Base-by-base conservation (phyloP, 37 sponge, comb jelly and placozoan genomes). In the Trichoplax adhaerens region DNA sequence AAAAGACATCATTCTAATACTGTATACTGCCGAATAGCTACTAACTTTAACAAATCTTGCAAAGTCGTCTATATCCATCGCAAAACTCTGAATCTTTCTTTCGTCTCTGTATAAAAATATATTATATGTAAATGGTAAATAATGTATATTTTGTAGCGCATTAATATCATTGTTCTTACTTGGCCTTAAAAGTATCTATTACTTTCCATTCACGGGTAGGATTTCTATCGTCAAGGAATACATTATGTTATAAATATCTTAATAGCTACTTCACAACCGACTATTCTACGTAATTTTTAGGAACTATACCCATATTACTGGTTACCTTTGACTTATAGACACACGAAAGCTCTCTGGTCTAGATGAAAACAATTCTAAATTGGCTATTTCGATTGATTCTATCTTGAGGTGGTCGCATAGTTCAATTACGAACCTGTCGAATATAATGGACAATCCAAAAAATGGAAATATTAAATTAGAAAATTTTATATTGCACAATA, bases 291-390 rank as follows among this genome's bases (percentile, higher is more conserved):
- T 48, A 60, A 60, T 12, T 60, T 12, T 60, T 8, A 60, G 10
- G 10, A 60, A 60, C 10, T 12, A 60, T 12, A 60, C 12, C 8
- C 62, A 60, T 60, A 12, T 60, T 12, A 60, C 62, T 60, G 10
- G 74, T 47, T 66, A 86, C 94, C 90, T 80, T 3, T 85, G 81
- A 69, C 79, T 73, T 56, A 60, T 78, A 69, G 69, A 86, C 12
- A 93, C 79, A 2, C 69, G 58, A 70, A 93, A 89, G 65, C 65
- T 73, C 68, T 89, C 62, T 0, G 90, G 94, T n/a, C 81, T 76
- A 47, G 94, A 93, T 3, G 90, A 85, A 73, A 93, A 93, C 53
- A 93, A 85, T 71, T 93, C 94, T 72, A 89, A 83, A 54, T 74
- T 81, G 5, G 86, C 87, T 3, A 93, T 78, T 79, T 89, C 90